phyloP scores from a whole-genome alignment of 2,888 invertebrate genomes.

The Fragum whitleyi region DNA sequence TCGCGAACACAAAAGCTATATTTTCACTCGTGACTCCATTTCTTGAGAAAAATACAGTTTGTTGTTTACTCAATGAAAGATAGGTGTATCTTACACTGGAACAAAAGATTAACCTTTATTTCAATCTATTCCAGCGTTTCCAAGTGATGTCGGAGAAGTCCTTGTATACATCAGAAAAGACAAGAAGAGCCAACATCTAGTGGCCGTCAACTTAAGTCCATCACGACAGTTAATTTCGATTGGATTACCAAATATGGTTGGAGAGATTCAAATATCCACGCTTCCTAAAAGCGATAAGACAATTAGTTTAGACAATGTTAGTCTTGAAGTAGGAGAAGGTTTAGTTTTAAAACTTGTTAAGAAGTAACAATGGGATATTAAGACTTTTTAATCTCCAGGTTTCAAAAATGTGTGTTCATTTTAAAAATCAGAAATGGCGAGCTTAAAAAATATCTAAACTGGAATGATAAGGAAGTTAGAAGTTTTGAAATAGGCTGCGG shows the following conservation, averaged over 20 bases:
- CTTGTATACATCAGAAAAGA: constrained; percentile 8
- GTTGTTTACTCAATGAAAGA: too few relatives aligned
- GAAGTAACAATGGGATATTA: not conserved
- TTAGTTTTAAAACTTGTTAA: constrained; percentile 11
- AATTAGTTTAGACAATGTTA: constrained; percentile 9
- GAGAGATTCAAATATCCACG: constrained; percentile 12
- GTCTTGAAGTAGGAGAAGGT: constrained; percentile 27
- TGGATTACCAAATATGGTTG: not conserved
- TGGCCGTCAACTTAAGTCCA: constrained; percentile 8
- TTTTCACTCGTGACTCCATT: too few relatives aligned
- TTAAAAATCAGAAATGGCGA: too few relatives aligned
- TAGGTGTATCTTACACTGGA: too few relatives aligned
- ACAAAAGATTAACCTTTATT: too few relatives aligned
- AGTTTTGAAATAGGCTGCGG: too few relatives aligned
- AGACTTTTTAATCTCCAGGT: too few relatives aligned
- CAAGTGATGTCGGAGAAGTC: not conserved
- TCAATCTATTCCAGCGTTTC: constrained; percentile 1
- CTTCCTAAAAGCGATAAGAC: not conserved
- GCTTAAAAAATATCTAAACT: too few relatives aligned
- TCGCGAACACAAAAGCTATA: too few relatives aligned
- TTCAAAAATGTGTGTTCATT: too few relatives aligned
- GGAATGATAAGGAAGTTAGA: too few relatives aligned
- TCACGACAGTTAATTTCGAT: not conserved
- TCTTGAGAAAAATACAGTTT: too few relatives aligned
- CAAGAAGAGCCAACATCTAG: not conserved